Evolutionary conservation across 1,140 invertebrate genomes (phyloP), one percentile per base, ranked within the genome.

Genomic region (Papilio dardanus): DNA sequence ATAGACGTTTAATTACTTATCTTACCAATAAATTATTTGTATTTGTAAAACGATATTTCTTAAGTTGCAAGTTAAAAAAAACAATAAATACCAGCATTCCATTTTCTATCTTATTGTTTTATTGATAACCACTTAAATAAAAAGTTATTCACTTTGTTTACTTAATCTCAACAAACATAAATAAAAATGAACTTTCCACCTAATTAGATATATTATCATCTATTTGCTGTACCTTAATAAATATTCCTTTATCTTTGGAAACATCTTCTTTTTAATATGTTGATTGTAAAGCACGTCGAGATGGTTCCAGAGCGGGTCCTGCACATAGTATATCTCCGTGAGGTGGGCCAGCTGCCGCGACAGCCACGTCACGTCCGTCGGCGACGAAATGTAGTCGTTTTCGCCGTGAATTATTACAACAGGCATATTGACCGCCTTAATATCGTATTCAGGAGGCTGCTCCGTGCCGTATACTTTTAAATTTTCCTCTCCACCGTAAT

Each of bases 401-500:
- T 58, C 31, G 21, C 71, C 89, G 69, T 87, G 88, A 28, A 92
- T 71, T 35, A 83, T 74, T 6, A 89, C 79, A 12, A 86, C 82
- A 12, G 95, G 95, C 16, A 91, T 81, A 46, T 90, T 92, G 1
- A 94, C 89, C 50, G 89, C 91, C 58, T 87, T 93, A 3, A 95
- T 83, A 79, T 94, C 93, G 69, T 94, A 95, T 30, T 86, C 81
- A 1, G 95, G 94, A 31, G 95, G 94, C 24, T 89, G 76, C 0
- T 85, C 79, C 28, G 78, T 90, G 14, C 94, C 94, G 76, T 95
- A 95, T 1, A 92, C 21, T 71, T 87, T 79, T 3, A 94, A 68
- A 82, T 95, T 95, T 69, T 84, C 80, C 6, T 79, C 78, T 35
- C 80, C 82, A 1, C 94, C 95, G 75, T 95, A 94, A 81, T 95